Base-by-base conservation (phyloP, 1,140 invertebrate genomes). In the Drosophila nannoptera region DNA sequence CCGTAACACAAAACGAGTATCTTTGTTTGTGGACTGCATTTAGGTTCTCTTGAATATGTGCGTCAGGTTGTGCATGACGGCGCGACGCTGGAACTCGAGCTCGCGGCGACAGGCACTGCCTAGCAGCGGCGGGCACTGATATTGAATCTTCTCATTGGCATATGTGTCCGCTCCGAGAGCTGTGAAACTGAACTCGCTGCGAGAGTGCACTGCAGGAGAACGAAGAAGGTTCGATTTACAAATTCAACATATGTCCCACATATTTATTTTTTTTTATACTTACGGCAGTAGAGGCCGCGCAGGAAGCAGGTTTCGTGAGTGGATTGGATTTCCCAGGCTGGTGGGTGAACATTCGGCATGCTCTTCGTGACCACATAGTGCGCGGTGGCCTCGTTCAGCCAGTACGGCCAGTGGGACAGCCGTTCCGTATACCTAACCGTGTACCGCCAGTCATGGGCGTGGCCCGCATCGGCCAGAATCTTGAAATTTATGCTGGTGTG, bases 371-470 rank as follows among this genome's bases (percentile, higher is more conserved):
- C 88, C 43, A 91, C 90, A 77, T 91, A 94, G 74, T 93, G 90
- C 0, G 91, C 94, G 38, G 90, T 78, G 3, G 91, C 92, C 11
- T 76, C 77, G 76, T 93, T 93, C 69, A 90, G 75, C 65, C 94
- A 90, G 68, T 92, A 91, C 0, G 94, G 93, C 84, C 94, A 90
- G 52, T 93, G 90, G 42, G 92, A 92, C 4, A 94, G 88, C 69
- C 91, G 88, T 82, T 95, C 94, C 2, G 90, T 92, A 74, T 94
- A 95, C 66, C 91, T 73, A 0, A 93, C 93, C 0, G 92, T 91
- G 84, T 94, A 95, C 70, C 92, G 92, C 94, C 94, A 94, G 69
- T 93, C 90, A 55, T 93, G 91, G 66, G 92, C 92, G 84, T 93
- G 93, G 2, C 93, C 93, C 74, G 90, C 92, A 86, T 94, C 93